Base-by-base conservation (phyloP, 2,113 vertebrate genomes). In the Gobius niger region DNA sequence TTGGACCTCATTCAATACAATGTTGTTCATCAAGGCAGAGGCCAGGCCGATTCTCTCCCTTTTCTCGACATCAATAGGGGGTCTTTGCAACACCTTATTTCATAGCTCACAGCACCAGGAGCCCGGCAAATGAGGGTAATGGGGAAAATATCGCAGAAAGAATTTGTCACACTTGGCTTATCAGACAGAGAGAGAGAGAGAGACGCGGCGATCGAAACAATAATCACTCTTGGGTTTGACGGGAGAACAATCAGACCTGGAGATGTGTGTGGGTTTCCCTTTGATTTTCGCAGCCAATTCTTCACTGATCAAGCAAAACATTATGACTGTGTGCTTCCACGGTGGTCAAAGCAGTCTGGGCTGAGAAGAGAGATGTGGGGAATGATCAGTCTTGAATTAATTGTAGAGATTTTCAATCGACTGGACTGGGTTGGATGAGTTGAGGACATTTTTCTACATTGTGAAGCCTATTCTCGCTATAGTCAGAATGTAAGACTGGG, bases 161-260 rank as follows among this genome's bases (percentile, higher is more conserved):
- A 80, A 81, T 87, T 83, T 59, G 72, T 73, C 73, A 73, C 79
- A 85, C 64, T 74, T 59, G 68, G 63, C 74, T 83, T 83, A 74
- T 82, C 69, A 65, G 63, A 68, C 80, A 19, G 46, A 63, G 62
- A 44, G 73, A 68, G 62, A 12, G 18, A 75, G 56, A 7, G 19
- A 40, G 54, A 75, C 1, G 12, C 65, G 51, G 65, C 75, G 79
- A 87, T 83, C 5, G 11, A 84, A 88, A 82, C 70, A 73, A 77
- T 82, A 87, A 88, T 85, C 77, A 74, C 56, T 67, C 65, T 9
- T 44, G 34, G 63, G 49, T 83, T 72, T 76, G 57, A 63, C 11
- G 81, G 70, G 54, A 72, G 63, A 65, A 44, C 65, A 57, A 64
- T 71, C 70, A 64, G 72, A 68, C 61, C 47, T 16, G 57, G 24